Base-by-base conservation (phyloP, 1,140 invertebrate genomes). In the Atopsyche davidsoni region DNA sequence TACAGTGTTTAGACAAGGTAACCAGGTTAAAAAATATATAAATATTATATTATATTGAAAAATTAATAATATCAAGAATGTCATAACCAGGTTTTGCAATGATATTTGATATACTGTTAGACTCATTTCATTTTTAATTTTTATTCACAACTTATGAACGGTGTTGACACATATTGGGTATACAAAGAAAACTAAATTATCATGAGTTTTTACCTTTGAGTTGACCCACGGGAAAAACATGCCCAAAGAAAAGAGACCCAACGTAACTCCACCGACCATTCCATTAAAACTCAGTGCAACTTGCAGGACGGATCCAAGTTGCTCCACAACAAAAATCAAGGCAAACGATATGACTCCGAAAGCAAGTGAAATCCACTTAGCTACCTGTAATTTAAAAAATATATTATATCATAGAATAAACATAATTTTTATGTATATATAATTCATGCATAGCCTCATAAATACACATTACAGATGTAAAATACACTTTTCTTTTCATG, bases 211-310 rank as follows among this genome's bases (percentile, higher is more conserved):
- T 70, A 83, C 86, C 66, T 83, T 87, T 10, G 79, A 72, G 66
- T 93, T 93, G 1, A 87, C 85, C 81, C 85, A 89, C 1, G 90
- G 91, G 52, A 91, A 82, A 60, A 90, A 85, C 79, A 94, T 92
- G 32, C 91, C 92, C 2, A 94, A 67, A 0, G 85, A 82, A 63
- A 94, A 94, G 2, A 93, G 67, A 1, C 90, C 90, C 6, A 93
- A 67, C 0, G 88, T 83, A 0, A 93, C 84, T 11, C 90, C 91
- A 2, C 89, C 88, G 3, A 90, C 83, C 75, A 93, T 87, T 1
- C 92, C 91, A 63, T 92, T 93, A 48, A 93, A 85, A 16, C 86
- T 89, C 0, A 93, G 67, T 0, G 89, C 89, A 0, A 90, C 82
- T 73, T 94, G 85, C 34, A 93, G 72, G 16, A 92, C 81, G 9